Conservation (phyloP, 1,140 invertebrate genomes). For the Neotoxoptera formosana region DNA sequence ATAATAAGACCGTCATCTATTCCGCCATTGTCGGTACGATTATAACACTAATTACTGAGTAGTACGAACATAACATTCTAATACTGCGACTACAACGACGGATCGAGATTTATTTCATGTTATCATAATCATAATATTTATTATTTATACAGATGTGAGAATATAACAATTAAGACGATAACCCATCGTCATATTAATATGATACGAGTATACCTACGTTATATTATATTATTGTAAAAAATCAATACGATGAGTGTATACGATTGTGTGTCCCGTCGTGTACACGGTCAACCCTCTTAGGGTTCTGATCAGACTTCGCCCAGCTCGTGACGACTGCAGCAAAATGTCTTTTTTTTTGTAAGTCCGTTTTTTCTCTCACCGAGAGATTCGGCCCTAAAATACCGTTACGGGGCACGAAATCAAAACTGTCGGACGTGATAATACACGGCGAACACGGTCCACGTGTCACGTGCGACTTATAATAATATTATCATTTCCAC, state of each 20-base stretch:
- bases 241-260: no score
- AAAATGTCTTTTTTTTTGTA: neutral
- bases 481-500: neutral
- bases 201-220: no score
- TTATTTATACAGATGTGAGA: neutral
- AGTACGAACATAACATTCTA: neutral
- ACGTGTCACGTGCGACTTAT: neutral
- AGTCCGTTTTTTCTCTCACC: neutral
- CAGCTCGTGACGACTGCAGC: no score
- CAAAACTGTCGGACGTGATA: neutral
- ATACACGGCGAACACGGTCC: neutral
- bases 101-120: neutral
- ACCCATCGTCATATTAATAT: no score
- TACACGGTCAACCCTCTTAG: neutral
- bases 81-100: neutral
- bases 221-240: neutral
- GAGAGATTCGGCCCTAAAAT: neutral
- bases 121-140: neutral
- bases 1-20: no score
- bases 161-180: neutral
- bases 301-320: neutral
- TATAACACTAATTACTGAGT: neutral
- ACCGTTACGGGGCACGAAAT: neutral
- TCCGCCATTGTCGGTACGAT: neutral
- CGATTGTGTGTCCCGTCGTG: no score